phyloP scores from a whole-genome alignment of 2,113 vertebrate species.

The Urocolius indicus region DNA sequence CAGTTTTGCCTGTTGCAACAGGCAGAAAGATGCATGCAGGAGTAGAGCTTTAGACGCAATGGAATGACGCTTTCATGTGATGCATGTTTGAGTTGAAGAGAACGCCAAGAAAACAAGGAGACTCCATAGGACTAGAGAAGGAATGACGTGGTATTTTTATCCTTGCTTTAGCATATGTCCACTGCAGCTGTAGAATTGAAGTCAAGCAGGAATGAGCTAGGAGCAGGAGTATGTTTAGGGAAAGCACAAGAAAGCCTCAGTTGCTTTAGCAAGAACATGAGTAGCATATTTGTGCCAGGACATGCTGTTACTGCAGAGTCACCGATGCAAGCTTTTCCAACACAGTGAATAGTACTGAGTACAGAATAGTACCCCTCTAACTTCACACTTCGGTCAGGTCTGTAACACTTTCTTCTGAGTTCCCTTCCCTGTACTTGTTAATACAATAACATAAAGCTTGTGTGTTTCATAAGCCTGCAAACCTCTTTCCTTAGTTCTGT shows the following conservation, averaged over 20 bases:
- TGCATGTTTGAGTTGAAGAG: too few species aligned
- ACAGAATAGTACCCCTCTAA: not conserved
- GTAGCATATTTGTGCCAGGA: not conserved
- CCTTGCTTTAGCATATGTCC: not conserved
- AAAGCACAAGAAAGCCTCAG: not conserved
- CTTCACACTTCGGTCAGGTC: not conserved
- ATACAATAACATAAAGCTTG: not conserved
- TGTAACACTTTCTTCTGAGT: not conserved
- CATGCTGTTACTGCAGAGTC: not conserved
- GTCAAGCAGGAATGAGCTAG: not conserved
- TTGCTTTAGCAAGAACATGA: not conserved
- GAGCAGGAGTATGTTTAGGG: not conserved
- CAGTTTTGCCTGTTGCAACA: not conserved
- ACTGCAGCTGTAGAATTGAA: accelerated
- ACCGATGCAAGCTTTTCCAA: not conserved
- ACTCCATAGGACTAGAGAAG: not conserved
- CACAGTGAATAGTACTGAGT: not conserved
- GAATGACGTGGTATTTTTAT: not conserved
- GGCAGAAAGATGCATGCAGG: not conserved
- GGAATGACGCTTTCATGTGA: not conserved
- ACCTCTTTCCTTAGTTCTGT: not conserved
- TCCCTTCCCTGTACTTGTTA: not conserved
- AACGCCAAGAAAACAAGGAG: accelerated
- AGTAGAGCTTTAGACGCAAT: not conserved
- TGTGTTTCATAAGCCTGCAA: not conserved